Percentiles rank a stretch among this genome's conserved stretches.
These are phyloP conservation scores for Chloroceryle amazona DNA, from an alignment of 2,797 vertebrate genomes.

Conservation along the genomic window DNA sequence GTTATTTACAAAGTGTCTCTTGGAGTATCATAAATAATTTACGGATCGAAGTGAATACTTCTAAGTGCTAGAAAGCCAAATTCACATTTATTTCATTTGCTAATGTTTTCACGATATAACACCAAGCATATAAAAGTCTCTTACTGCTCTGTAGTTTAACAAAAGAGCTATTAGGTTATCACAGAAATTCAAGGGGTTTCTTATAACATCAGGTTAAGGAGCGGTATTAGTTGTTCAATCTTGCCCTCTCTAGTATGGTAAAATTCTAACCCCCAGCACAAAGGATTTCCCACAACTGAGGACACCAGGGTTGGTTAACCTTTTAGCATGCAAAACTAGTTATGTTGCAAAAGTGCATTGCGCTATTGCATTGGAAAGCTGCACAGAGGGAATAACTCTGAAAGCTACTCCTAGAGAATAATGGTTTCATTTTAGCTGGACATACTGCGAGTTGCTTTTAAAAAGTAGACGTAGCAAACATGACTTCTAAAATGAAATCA, in stretches of 20 bases:
- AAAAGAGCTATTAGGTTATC: not conserved
- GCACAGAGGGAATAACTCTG: not conserved
- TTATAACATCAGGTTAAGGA: not conserved
- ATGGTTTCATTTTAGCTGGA: not conserved
- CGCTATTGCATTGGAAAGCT: not conserved
- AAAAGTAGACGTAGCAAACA: not conserved
- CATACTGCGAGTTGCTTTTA: not conserved
- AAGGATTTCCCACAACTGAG: not conserved
- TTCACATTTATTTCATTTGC: slow-evolving; percentile 68
- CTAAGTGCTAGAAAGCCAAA: slow-evolving; percentile 65
- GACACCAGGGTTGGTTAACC: not conserved
- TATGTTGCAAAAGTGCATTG: not conserved
- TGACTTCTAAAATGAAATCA: not conserved
- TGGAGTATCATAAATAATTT: slow-evolving; percentile 76
- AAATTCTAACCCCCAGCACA: not conserved
- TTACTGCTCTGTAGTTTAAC: slow-evolving; percentile 7
- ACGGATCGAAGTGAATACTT: slow-evolving; percentile 73
- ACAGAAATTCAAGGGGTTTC: not conserved
- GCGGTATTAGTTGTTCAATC: not conserved
- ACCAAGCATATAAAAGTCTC: not conserved
- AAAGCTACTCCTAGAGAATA: not conserved
- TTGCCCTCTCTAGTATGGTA: not conserved
- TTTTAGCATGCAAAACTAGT: not conserved
- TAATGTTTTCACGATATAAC: slow-evolving; percentile 62
- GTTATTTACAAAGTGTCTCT: slow-evolving; percentile 73